A percentile compares a stretch with the other conserved stretches of the same genome.
phyloP scores from a whole-genome alignment of 92 coral and sea anemone genomes.

The Porites cylindrica region DNA sequence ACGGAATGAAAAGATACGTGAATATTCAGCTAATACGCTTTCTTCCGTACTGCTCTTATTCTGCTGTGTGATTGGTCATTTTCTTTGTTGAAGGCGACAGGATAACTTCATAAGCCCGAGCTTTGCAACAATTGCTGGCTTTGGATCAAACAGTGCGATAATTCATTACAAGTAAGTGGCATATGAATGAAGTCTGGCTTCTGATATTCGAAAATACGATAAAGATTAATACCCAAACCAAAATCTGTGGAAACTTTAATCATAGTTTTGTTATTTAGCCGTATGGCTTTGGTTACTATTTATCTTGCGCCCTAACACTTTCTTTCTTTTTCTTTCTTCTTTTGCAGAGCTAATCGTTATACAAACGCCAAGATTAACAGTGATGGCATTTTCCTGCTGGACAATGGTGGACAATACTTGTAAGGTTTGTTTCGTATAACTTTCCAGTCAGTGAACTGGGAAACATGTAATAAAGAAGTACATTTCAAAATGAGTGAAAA shows the following conservation, averaged over 20 bases:
- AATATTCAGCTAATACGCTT: neutral
- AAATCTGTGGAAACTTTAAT: too few species aligned
- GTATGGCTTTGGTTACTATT: too few species aligned
- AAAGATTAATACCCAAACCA: too few species aligned
- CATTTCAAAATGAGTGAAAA: too few species aligned
- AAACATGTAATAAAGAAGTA: neutral
- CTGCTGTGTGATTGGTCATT: neutral
- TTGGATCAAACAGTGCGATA: constrained; percentile 95
- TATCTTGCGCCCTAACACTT: too few species aligned
- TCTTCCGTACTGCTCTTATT: neutral
- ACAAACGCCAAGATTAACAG: constrained; percentile 75
- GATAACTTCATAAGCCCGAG: constrained; percentile 90
- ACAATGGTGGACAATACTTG: constrained; percentile 90
- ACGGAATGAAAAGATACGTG: too few species aligned
- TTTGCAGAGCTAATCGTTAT: constrained; percentile 68
- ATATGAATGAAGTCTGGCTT: neutral
- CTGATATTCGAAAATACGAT: too few species aligned
- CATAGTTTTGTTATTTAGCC: too few species aligned
- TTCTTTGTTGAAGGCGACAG: constrained; percentile 69
- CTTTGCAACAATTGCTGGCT: constrained; percentile 93
- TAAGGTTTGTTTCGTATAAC: constrained; percentile 32
- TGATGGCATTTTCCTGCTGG: constrained; percentile 68
- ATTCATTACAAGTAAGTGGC: constrained; percentile 93
- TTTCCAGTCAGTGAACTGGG: neutral
- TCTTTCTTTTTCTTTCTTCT: neutral